These are phyloP conservation scores for Chelidonichthys spinosus DNA, from an alignment of 2,797 vertebrate species.

Conservation along the genomic window DNA sequence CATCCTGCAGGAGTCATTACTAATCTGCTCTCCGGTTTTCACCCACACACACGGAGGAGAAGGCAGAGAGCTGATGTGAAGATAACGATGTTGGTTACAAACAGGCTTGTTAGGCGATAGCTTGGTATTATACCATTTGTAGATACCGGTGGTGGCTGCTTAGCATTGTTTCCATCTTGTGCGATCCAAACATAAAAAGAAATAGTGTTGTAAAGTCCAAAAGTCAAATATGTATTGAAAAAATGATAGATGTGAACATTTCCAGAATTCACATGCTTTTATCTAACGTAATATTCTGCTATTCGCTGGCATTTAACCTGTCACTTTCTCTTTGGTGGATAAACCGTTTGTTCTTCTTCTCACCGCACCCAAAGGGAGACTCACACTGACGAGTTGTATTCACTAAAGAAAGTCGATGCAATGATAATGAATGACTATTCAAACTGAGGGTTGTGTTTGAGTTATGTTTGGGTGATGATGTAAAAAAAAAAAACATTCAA, in stretches of 20 bases:
- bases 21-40: too few species aligned
- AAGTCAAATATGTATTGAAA: neutral
- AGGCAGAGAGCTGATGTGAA: too few species aligned
- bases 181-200: too few species aligned
- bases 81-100: too few species aligned
- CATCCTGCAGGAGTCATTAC: too few species aligned
- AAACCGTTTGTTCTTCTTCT: too few species aligned
- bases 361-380: too few species aligned
- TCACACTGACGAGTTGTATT: neutral
- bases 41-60: too few species aligned
- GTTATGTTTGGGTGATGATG: neutral
- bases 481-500: neutral
- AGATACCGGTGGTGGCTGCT: too few species aligned
- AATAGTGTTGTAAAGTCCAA: neutral
- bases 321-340: neutral
- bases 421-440: neutral
- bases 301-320: neutral
- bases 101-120: too few species aligned
- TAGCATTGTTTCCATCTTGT: too few species aligned
- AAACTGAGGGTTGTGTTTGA: neutral
- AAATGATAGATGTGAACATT: neutral
- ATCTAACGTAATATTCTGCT: neutral
- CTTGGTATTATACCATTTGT: too few species aligned
- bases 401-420: neutral
- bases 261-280: neutral